Percentiles rank a stretch among this genome's conserved stretches.
phyloP scores from a whole-genome alignment of 2,888 invertebrate species.

The Drosophila cognata region DNA sequence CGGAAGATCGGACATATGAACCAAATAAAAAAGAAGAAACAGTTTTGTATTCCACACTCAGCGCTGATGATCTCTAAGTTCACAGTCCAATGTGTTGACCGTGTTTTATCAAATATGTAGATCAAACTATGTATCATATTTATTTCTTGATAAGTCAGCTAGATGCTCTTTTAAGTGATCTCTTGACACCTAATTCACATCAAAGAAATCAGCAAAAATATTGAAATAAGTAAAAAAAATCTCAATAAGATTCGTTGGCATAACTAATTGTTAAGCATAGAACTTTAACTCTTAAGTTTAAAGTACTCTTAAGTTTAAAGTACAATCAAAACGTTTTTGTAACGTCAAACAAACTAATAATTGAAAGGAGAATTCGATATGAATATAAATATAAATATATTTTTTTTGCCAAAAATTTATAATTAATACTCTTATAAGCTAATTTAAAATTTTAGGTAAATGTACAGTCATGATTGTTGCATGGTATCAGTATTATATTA shows the following conservation, averaged over 20 bases:
- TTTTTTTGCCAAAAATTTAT: not conserved
- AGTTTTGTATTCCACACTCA: not conserved
- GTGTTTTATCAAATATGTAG: not conserved
- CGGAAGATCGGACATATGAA: slow-evolving; percentile 6
- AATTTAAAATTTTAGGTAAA: not conserved
- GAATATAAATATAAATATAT: not conserved
- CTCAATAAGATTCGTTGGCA: not conserved
- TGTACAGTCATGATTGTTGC: not conserved
- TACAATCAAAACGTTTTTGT: not conserved
- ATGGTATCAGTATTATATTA: not conserved
- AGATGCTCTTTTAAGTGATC: not conserved
- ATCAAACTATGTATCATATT: not conserved
- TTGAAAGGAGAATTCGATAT: not conserved
- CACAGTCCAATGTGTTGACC: not conserved
- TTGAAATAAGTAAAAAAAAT: too few relatives aligned
- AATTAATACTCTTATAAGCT: not conserved
- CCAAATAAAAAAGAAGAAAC: not conserved
- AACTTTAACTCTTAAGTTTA: not conserved
- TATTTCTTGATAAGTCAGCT: not conserved
- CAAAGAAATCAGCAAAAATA: not conserved
- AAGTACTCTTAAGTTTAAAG: not conserved
- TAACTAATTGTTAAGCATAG: not conserved
- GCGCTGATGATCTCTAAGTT: not conserved
- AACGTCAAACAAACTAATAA: not conserved
- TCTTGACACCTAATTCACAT: not conserved